These are phyloP conservation scores for Camarhynchus parvulus DNA, from an alignment of 2,113 vertebrate species.

Conservation along the genomic window DNA sequence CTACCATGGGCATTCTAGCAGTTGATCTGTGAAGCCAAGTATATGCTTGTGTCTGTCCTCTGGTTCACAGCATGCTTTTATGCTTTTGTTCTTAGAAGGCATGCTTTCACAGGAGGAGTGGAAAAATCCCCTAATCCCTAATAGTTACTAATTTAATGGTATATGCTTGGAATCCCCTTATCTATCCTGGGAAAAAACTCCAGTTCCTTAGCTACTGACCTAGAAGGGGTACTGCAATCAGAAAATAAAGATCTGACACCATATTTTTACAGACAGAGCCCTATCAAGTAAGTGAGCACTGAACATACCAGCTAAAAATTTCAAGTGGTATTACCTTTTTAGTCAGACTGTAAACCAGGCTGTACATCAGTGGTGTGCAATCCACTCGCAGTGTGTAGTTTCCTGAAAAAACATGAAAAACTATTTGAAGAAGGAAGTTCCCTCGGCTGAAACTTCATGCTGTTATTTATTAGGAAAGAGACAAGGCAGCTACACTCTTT, in stretches of 20 bases:
- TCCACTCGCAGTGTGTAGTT: slow-evolving; percentile 95
- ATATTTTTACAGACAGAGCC: background rate
- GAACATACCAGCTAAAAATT: background rate
- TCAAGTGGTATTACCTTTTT: slow-evolving; percentile 82
- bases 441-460: background rate
- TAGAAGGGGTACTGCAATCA: background rate
- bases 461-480: background rate
- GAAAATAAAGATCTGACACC: background rate
- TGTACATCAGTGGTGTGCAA: slow-evolving; percentile 90
- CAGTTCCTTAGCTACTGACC: background rate
- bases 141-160: background rate
- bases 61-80: background rate
- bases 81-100: background rate
- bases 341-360: slow-evolving; percentile 87
- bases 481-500: background rate
- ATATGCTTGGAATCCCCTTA: background rate
- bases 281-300: background rate
- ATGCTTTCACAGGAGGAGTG: background rate
- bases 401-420: slow-evolving; percentile 77
- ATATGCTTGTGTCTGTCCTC: background rate
- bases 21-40: background rate
- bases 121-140: background rate
- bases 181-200: background rate
- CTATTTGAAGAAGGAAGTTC: background rate
- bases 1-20: background rate